Evolutionary conservation across 2,888 invertebrate species (phyloP).

Genomic region (Cheilosia pagana): DNA sequence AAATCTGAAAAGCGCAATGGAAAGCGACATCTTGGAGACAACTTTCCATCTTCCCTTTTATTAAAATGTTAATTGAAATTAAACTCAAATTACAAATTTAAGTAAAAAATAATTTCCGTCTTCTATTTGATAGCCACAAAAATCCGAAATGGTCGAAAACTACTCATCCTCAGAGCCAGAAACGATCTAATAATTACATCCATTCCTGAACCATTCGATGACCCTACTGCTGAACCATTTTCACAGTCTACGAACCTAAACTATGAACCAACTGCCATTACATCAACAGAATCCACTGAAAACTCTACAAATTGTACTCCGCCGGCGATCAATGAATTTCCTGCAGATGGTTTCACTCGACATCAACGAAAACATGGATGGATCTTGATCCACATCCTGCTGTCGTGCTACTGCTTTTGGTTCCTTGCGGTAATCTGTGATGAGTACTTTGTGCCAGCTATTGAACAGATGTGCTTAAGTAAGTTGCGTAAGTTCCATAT

Average conservation of each 20-base stretch:
- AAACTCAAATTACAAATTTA: too few species aligned
- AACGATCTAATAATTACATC: constrained; percentile 26
- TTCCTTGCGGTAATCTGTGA: constrained; percentile 94
- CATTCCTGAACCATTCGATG: constrained; percentile 17
- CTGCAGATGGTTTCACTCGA: constrained; percentile 89
- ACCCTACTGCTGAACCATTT: not conserved
- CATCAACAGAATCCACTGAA: not conserved
- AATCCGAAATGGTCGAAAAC: constrained; percentile 41
- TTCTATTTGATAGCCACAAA: not conserved
- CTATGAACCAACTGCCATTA: not conserved
- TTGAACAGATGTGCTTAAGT: constrained; percentile 95
- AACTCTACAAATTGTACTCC: constrained; percentile 86
- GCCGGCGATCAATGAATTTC: constrained; percentile 91
- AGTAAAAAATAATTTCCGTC: not conserved
- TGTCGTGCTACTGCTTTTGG: constrained; percentile 89
- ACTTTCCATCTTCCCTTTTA: too few species aligned
- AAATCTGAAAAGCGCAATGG: too few species aligned
- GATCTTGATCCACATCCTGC: constrained; percentile 77
- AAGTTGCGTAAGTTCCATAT: constrained; percentile 77
- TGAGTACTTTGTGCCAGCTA: constrained; percentile 96
- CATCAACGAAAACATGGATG: constrained; percentile 85
- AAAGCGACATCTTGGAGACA: too few species aligned
- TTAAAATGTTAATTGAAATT: too few species aligned
- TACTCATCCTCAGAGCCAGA: constrained; percentile 19
- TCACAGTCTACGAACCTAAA: not conserved